Evolutionary conservation across 2,113 vertebrate species (phyloP), one percentile per base, ranked within the genome.

Genomic region (Tetrao urogallus): DNA sequence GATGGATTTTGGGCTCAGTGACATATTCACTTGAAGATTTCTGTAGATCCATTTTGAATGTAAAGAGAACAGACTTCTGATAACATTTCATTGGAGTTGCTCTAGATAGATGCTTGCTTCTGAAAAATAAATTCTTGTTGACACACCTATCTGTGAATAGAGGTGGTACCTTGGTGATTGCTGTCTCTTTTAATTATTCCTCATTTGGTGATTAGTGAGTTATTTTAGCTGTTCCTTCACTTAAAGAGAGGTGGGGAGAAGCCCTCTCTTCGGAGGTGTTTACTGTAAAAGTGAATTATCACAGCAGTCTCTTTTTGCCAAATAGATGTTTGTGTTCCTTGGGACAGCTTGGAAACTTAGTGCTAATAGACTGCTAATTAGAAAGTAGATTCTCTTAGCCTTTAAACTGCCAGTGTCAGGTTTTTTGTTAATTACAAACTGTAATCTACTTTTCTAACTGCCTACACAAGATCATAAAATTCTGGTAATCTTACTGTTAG

Each of bases 401-500:
- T 83, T 83, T 81, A 71, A 67, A 64, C 47, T 81, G 65, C 56
- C 28, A 56, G 25, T 34, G 52, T 67, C 27, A 12, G 20, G 57
- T 71, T 69, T 70, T 94, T 89, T 42, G 54, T 71, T 92, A 85
- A 71, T 89, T 80, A 52, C 42, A 1, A 77, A 45, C 70, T 81
- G 38, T 85, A 81, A 47, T n/a, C 58, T 63, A 47, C 30, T 84
- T 86, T 8, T 74, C 38, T 56, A 71, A 58, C 61, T 92, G 72
- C 60, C 77, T 65, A 67, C 67, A 74, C 82, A 16, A 56, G 40
- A 83, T 86, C 48, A 64, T 84, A 93, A 90, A 94, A 89, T 87
- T 86, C 12, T 52, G 61, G 63, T 84, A 30, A 73, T 88, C 16
- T 84, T 88, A 50, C 36, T 45, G 34, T 84, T 88, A 47, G 45